phyloP scores from a whole-genome alignment of 2,888 invertebrate genomes.

The Acleris cristana region DNA sequence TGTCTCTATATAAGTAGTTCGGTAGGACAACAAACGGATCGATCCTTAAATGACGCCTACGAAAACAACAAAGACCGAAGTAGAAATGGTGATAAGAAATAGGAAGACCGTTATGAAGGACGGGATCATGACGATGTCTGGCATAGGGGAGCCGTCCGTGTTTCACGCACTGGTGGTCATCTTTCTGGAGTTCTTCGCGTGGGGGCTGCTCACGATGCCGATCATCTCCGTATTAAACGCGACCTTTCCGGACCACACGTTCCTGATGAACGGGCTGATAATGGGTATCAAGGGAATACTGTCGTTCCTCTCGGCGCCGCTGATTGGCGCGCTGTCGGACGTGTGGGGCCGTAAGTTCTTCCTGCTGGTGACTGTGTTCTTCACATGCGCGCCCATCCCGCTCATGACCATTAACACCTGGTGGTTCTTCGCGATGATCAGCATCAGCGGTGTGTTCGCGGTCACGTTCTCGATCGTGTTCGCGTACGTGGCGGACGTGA shows the following conservation, averaged over 20 bases:
- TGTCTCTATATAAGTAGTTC: slow-evolving; percentile 74
- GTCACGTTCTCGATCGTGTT: slow-evolving; percentile 99
- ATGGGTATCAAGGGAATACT: slow-evolving; percentile 99
- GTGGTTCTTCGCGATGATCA: slow-evolving; percentile 99
- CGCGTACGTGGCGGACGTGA: slow-evolving; percentile 99
- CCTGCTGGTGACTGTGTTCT: slow-evolving; percentile 98
- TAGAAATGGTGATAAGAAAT: slow-evolving; percentile 94
- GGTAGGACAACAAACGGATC: slow-evolving; percentile 65
- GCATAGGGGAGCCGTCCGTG: slow-evolving; percentile 97
- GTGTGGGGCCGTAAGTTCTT: slow-evolving; percentile 99
- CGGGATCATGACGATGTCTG: slow-evolving; percentile 93
- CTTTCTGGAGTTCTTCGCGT: slow-evolving; percentile 99
- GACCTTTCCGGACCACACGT: slow-evolving; percentile 99
- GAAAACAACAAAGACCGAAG: slow-evolving; percentile 92
- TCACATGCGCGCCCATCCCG: slow-evolving; percentile 99
- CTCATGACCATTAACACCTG: slow-evolving; percentile 99
- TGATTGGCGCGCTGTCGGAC: slow-evolving; percentile 98
- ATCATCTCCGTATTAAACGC: slow-evolving; percentile 97
- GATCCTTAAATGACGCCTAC: slow-evolving; percentile 86
- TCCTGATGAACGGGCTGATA: slow-evolving; percentile 99
- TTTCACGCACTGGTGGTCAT: slow-evolving; percentile 99
- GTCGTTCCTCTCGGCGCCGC: slow-evolving; percentile 98
- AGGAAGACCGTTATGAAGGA: slow-evolving; percentile 94
- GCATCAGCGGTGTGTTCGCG: slow-evolving; percentile 98
- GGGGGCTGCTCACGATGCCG: slow-evolving; percentile 99